These are phyloP conservation scores for Helleia helle DNA, from an alignment of 2,888 invertebrate species.

Conservation along the genomic window DNA sequence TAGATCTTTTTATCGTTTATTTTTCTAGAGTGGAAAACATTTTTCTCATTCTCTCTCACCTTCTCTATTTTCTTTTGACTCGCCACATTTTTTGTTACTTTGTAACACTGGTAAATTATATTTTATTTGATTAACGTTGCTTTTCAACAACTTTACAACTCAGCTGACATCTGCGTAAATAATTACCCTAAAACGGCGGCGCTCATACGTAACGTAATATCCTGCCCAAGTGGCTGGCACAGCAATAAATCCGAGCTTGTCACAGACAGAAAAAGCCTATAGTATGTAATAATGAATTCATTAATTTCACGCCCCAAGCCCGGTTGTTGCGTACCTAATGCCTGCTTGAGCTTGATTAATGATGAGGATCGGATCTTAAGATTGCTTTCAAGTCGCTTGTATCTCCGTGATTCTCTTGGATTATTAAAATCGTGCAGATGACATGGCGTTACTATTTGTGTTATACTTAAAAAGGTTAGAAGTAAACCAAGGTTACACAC, in stretches of 20 bases:
- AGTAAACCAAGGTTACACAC: too few relatives aligned
- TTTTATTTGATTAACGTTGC: not conserved
- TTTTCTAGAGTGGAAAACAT: too few relatives aligned
- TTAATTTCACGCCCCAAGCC: constrained; percentile 49
- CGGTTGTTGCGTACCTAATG: constrained; percentile 22
- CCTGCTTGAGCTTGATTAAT: constrained; percentile 25
- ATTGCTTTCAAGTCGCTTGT: constrained; percentile 9
- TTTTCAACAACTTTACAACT: not conserved
- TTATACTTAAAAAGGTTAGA: too few relatives aligned
- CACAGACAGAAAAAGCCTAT: constrained; percentile 55
- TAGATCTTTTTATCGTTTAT: too few relatives aligned
- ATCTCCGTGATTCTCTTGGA: not conserved
- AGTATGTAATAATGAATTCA: constrained; percentile 62
- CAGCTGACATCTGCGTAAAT: not conserved
- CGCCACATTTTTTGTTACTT: too few relatives aligned
- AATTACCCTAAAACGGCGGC: not conserved
- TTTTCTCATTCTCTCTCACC: too few relatives aligned
- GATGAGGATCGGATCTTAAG: constrained; percentile 13
- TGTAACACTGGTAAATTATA: not conserved
- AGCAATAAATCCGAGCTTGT: constrained; percentile 50
- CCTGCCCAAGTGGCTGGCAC: not conserved
- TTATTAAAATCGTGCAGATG: not conserved
- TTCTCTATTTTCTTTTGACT: too few relatives aligned
- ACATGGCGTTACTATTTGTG: too few relatives aligned
- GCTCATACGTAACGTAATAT: not conserved